Base-by-base conservation (phyloP, 2,888 invertebrate species). In the Portevinia maculata region DNA sequence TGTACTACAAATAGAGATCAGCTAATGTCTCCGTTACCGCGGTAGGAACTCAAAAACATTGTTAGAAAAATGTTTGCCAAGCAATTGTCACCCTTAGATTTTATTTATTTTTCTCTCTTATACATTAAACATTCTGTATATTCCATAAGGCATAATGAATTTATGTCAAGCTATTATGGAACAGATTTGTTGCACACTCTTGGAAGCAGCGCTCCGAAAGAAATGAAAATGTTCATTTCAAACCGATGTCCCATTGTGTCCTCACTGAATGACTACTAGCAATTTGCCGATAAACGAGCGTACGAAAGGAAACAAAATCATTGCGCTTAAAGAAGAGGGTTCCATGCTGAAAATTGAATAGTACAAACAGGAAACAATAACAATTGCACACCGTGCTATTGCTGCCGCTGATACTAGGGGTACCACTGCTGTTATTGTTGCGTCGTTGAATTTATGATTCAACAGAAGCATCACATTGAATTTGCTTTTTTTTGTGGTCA, bases 181-280 rank as follows among this genome's bases (percentile, higher is more conserved):
- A 83, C 67, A 83, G 84, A 74, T 84, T 84, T 84, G 84, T 74
- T 79, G 79, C 84, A 57, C 84, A 64, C 84, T 79, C 73, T 78
- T 79, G 41, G 60, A 83, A 83, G 67, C 70, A 75, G 39, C 59
- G 65, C 75, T 59, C 75, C 75, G 37, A 76, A 71, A 83, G 83
- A 71, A 78, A 83, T 83, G 78, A 73, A 83, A 83, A 83, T 83
- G 83, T 78, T 83, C 71, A 83, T 67, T 83, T 78, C 83, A 76
- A 76, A 78, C 83, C 83, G 53, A 83, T 53, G 76, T 28, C 60
- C 73, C 21, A 71, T 83, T 83, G 83, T 83, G 50, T 78, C 67
- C 71, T 28, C 15, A 7, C 21, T 76, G 76, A 83, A 71, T 70
- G 55, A 73, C 83, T 67, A 55, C 71, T 19, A 65, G 55, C 67